Percentiles rank a stretch among this genome's conserved stretches.
phyloP scores from a whole-genome alignment of 2,797 vertebrate species.

The Molossus alvarezi region DNA sequence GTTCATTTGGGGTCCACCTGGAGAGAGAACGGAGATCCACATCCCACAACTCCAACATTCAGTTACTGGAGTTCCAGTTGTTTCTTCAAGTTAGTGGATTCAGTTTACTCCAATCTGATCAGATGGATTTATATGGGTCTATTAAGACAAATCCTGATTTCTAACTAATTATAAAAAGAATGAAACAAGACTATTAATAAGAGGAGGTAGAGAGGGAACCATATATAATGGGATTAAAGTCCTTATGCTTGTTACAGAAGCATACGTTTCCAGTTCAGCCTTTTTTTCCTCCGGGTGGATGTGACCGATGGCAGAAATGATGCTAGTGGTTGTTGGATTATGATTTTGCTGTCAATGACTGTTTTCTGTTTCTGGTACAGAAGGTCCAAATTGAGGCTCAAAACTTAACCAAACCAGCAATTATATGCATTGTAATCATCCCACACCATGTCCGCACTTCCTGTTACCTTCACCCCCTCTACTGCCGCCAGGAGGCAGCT shows the following conservation, averaged over 20 bases:
- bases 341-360: not conserved
- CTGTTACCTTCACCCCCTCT: not conserved
- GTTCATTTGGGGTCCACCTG: too few species aligned
- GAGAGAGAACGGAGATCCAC: not conserved
- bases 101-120: not conserved
- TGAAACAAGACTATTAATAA: not conserved
- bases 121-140: not conserved
- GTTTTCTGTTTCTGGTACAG: not conserved
- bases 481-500: not conserved
- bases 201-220: not conserved
- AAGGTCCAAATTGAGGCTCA: not conserved
- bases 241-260: not conserved
- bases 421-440: too few species aligned
- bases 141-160: not conserved
- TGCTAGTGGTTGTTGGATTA: not conserved
- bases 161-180: not conserved
- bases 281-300: not conserved
- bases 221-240: not conserved
- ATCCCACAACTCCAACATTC: not conserved
- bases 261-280: not conserved
- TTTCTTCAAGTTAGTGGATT: not conserved
- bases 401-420: not conserved
- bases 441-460: too few species aligned
- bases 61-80: not conserved
- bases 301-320: not conserved